Base-by-base conservation (phyloP, 1,140 invertebrate genomes). In the Lanistes nyassanus region DNA sequence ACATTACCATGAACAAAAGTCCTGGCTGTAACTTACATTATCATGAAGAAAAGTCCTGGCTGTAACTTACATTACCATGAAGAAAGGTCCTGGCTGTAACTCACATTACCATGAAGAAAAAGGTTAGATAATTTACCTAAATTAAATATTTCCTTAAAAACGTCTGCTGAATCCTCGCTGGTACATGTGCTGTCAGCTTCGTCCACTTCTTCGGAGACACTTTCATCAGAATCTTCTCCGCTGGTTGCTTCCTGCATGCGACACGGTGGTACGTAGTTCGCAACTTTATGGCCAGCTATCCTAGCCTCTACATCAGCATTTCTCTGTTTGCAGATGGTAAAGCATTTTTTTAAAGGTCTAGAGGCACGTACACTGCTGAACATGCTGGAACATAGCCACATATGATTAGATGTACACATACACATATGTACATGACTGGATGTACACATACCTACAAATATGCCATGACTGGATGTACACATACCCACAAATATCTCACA, bases 291-390 rank as follows among this genome's bases (percentile, higher is more conserved):
- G 19, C 80, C 80, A 67, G 72, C 76, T 37, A 87, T 69, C 9
- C 78, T 80, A 47, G 65, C 74, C 67, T 86, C 86, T 13, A 85
- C 36, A 47, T 80, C 80, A 23, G 82, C 78, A 79, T 86, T 86
- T 81, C 84, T 82, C 85, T 87, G 69, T 13, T 47, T 16, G 19
- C 42, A 47, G 76, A 71, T 37, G 36, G 62, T n/a, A 2, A 31
- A 62, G 19, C 23, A 9, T 62, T 64, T 66, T 9, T n/a, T 23
- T 65, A 13, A 67, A 36, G n/a, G 64, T 47, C 31, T 23, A 47
- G 11, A 58, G 51, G 64, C 55, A 5, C 23, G 51, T 55, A 16
- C 9, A 13, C 42, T 13, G 19, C 19, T 9, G 42, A n/a, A n/a
- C n/a, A n/a, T n/a, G 11, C 58, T 16, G 11, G n/a, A 29, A n/a